Evolutionary conservation across 2,888 invertebrate species (phyloP).

Genomic region (Ganaspis brasiliensis): DNA sequence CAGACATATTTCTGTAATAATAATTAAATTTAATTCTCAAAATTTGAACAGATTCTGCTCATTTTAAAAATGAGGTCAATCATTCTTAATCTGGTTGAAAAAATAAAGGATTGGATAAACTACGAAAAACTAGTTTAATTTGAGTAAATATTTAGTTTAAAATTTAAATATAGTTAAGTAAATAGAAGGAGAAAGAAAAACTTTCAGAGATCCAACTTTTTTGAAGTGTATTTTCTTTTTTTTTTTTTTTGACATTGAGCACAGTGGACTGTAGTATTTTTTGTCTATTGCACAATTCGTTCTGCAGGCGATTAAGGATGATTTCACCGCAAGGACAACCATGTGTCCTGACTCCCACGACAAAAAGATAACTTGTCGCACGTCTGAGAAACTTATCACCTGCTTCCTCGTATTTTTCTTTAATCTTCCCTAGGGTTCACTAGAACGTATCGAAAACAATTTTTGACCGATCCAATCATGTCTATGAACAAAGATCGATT

Average conservation of each 20-base stretch:
- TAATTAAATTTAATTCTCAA: too few species aligned
- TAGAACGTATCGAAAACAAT: not conserved
- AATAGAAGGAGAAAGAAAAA: too few species aligned
- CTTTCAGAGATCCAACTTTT: too few species aligned
- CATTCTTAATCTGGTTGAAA: too few species aligned
- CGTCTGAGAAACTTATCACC: slow-evolving; percentile 38
- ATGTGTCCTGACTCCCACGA: slow-evolving; percentile 33
- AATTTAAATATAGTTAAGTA: too few species aligned
- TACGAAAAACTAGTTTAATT: too few species aligned
- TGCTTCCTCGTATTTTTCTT: slow-evolving; percentile 30
- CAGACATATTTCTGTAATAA: too few species aligned
- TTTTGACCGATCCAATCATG: not conserved
- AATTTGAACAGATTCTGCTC: too few species aligned
- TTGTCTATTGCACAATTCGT: not conserved
- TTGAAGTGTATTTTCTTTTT: too few species aligned
- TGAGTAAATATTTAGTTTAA: too few species aligned
- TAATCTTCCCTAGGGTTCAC: slow-evolving; percentile 8
- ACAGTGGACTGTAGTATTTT: not conserved
- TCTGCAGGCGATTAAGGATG: slow-evolving; percentile 29
- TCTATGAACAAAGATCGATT: not conserved
- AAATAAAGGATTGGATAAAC: too few species aligned
- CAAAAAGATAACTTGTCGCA: slow-evolving; percentile 33
- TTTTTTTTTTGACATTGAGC: not conserved
- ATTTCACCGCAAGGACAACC: slow-evolving; percentile 27
- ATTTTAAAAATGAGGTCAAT: too few species aligned